These are phyloP conservation scores for Aurelia aurita complex sp. Pacific DNA, from an alignment of 30 jellyfish, hydroid and myxozoan genomes.

Conservation along the genomic window DNA sequence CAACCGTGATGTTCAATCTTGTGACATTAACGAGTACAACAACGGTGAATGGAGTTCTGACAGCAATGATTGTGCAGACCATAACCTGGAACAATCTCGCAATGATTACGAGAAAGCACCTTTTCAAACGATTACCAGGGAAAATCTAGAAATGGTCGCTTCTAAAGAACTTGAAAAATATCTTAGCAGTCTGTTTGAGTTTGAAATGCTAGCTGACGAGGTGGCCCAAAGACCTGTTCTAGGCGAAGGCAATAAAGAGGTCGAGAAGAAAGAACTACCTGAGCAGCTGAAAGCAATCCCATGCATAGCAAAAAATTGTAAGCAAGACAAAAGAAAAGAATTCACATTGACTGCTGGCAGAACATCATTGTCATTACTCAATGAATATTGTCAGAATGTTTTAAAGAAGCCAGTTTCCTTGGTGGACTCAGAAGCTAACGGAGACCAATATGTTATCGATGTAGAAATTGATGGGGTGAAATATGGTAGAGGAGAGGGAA, in stretches of 20 bases:
- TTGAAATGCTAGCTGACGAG: constrained; percentile 24
- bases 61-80: too few relatives aligned
- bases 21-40: too few relatives aligned
- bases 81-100: too few relatives aligned
- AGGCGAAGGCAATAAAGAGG: too few relatives aligned
- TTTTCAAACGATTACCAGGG: not conserved
- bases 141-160: constrained; percentile 5
- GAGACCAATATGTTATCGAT: constrained; percentile 52
- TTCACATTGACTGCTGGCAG: constrained; percentile 52
- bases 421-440: constrained; percentile 36
- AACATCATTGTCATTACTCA: constrained; percentile 53
- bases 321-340: not conserved
- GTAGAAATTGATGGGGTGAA: constrained; percentile 60
- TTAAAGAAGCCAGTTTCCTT: constrained; percentile 39
- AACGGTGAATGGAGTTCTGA: too few relatives aligned
- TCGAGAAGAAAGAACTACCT: too few relatives aligned
- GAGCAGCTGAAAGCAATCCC: constrained; percentile 24
- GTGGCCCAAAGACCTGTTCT: not conserved
- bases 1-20: too few relatives aligned
- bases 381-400: constrained; percentile 61
- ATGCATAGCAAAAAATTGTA: not conserved
- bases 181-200: constrained; percentile 23
- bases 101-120: too few relatives aligned
- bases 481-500: constrained; percentile 86
- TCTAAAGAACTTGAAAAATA: constrained; percentile 27